Base-by-base conservation (phyloP, 2,797 vertebrate genomes). In the Hylomyscus alleni region DNA sequence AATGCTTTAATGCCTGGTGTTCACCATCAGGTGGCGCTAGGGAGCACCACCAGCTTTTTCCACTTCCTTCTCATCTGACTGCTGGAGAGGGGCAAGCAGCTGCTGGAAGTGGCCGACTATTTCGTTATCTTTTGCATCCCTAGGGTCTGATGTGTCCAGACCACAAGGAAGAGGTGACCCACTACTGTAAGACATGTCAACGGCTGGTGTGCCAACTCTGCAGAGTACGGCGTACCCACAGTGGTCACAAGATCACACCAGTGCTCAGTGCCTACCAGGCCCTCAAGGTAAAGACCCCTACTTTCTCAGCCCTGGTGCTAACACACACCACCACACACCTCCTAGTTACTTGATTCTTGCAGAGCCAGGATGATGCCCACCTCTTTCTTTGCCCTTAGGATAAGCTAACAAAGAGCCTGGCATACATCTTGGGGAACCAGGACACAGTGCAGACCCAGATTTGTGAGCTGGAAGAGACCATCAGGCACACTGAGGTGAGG, bases 101-200 rank as follows among this genome's bases (percentile, higher is more conserved):
- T 10, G 47, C 7, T 31, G 47, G 31, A 31, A 9, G 1, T 31
- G 17, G 83, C 93, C 88, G 91, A 76, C 76, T 34, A 0, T 80
- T 60, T 82, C 77, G 29, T 47, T 94, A 37, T 60, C 76, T 54
- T 95, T 88, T 95, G 0, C 93, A 65, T 72, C 84, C 0, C 6
- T 91, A 99, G 99, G 99, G 99, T 47, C 98, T 99, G 93, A 99
- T 99, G 76, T 99, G 99, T 97, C 99, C 99, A 0, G 99, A 99
- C 91, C 99, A 99, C 44, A 99, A 99, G 97, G 99, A 99, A 98
- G 98, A 99, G 92, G 98, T 99, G 98, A 99, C 99, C 96, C 99
- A 99, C 98, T 99, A 99, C 98, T 99, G 99, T 97, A 99, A 99
- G 95, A 99, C 99, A 11, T 99, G 99, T 98, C 99, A 99, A 95